These are phyloP conservation scores for Listrodromus nycthemerus DNA, from an alignment of 2,888 invertebrate species.

Conservation along the genomic window DNA sequence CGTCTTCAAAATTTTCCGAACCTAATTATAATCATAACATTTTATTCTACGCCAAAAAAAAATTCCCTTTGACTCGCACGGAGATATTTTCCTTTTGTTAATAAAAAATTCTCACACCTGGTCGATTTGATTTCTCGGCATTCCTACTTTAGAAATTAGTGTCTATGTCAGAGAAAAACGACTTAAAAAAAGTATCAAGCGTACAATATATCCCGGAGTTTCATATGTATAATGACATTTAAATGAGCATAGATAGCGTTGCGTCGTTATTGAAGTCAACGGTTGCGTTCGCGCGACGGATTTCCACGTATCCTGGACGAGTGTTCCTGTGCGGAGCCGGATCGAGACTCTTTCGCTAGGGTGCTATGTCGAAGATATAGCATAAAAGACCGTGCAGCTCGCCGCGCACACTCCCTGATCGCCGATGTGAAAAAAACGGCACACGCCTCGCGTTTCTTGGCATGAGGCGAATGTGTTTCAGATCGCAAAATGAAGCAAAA, in stretches of 20 bases:
- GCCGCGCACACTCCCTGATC: conserved; percentile 47
- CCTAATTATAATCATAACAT: no score
- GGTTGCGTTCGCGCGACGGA: conserved; percentile 56
- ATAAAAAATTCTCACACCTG: not conserved
- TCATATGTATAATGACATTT: conserved; percentile 75
- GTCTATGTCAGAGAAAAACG: not conserved
- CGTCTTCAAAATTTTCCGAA: no score
- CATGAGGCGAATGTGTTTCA: conserved; percentile 74
- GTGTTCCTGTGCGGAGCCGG: conserved; percentile 18
- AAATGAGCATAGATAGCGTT: conserved; percentile 75
- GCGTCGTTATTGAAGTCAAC: conserved; percentile 75
- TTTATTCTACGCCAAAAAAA: no score
- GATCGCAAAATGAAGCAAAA: conserved; percentile 64
- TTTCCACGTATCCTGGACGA: conserved; percentile 35
- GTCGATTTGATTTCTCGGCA: not conserved
- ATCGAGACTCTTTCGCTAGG: conserved; percentile 51
- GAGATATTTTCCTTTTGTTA: not conserved
- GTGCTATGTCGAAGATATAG: conserved; percentile 39
- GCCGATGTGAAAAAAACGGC: conserved; percentile 75
- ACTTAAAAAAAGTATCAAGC: not conserved
- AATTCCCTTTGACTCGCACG: no score
- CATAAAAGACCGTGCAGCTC: conserved; percentile 28
- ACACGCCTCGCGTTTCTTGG: conserved; percentile 82
- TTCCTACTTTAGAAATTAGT: not conserved
- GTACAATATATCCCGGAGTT: conserved; percentile 34